Conservation (phyloP, 2,888 invertebrate genomes). For the Scelioninae gen. 2 region DNA sequence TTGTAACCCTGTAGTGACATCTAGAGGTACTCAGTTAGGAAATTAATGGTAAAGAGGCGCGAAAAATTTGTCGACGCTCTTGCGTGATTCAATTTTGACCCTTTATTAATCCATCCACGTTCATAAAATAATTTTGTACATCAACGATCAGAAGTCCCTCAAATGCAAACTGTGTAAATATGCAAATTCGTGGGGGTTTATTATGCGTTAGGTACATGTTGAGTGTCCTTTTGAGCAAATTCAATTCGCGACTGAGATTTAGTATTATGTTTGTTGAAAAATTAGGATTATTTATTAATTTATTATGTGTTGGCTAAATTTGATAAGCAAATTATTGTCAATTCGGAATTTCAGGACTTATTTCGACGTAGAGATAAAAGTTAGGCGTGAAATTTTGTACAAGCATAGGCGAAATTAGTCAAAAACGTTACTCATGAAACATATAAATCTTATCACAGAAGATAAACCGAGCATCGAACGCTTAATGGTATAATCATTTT, state of each 20-base stretch:
- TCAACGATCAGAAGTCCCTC: background rate
- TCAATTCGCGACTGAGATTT: slow-evolving; percentile 8
- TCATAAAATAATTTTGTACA: slow-evolving; percentile 3
- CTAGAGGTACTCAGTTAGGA: slow-evolving; percentile 8
- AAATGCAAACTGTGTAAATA: too few relatives aligned
- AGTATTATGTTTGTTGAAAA: slow-evolving; percentile 7
- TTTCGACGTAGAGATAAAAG: background rate
- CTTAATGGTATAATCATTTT: slow-evolving; percentile 21
- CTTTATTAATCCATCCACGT: background rate
- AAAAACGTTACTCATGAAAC: background rate
- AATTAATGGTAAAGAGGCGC: too few relatives aligned
- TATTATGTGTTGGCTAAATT: slow-evolving; percentile 2
- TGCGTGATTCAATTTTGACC: background rate
- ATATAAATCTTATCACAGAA: slow-evolving; percentile 2
- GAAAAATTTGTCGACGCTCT: too few relatives aligned
- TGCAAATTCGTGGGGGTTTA: too few relatives aligned
- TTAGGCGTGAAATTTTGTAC: slow-evolving; percentile 15
- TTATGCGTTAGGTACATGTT: background rate
- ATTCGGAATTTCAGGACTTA: slow-evolving; percentile 16
- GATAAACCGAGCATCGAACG: slow-evolving; percentile 16
- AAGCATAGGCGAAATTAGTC: slow-evolving; percentile 20
- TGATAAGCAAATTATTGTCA: slow-evolving; percentile 12
- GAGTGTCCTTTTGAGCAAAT: background rate
- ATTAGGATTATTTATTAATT: slow-evolving; percentile 17
- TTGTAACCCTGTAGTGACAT: slow-evolving; percentile 18